Evolutionary conservation across 2,888 invertebrate genomes (phyloP).

Genomic region (Sinhomidia bicolor): DNA sequence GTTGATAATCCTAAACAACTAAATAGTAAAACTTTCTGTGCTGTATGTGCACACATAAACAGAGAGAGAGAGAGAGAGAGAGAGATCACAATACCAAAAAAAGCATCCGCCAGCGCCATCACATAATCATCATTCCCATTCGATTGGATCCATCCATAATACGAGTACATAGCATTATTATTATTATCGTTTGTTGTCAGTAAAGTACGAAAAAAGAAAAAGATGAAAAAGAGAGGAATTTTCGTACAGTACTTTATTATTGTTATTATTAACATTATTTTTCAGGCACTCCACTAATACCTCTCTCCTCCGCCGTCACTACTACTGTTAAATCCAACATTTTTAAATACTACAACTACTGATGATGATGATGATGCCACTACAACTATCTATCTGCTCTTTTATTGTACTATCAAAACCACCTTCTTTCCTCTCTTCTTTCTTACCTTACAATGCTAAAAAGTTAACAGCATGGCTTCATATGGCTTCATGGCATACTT

Average conservation of each 20-base stretch:
- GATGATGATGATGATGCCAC: too few species aligned
- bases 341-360: slow-evolving; percentile 16
- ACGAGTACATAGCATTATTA: background rate
- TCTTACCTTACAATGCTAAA: slow-evolving; percentile 50
- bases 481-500: slow-evolving; percentile 65
- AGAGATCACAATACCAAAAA: slow-evolving; percentile 28
- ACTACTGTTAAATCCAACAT: slow-evolving; percentile 47
- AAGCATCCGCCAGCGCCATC: slow-evolving; percentile 59
- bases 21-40: background rate
- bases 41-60: background rate
- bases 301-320: background rate
- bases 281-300: slow-evolving; percentile 48
- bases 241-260: slow-evolving; percentile 52
- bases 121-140: slow-evolving; percentile 51
- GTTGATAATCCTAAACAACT: slow-evolving; percentile 8
- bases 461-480: slow-evolving; percentile 4
- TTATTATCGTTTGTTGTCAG: slow-evolving; percentile 38
- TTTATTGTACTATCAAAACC: slow-evolving; percentile 18
- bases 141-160: slow-evolving; percentile 40
- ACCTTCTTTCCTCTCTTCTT: slow-evolving; percentile 24
- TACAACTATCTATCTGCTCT: background rate
- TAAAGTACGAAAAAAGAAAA: slow-evolving; percentile 48
- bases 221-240: slow-evolving; percentile 33
- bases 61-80: background rate
- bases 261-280: slow-evolving; percentile 42